These are phyloP conservation scores for Clarias magur DNA, from an alignment of 2,113 vertebrate genomes.

Conservation along the genomic window DNA sequence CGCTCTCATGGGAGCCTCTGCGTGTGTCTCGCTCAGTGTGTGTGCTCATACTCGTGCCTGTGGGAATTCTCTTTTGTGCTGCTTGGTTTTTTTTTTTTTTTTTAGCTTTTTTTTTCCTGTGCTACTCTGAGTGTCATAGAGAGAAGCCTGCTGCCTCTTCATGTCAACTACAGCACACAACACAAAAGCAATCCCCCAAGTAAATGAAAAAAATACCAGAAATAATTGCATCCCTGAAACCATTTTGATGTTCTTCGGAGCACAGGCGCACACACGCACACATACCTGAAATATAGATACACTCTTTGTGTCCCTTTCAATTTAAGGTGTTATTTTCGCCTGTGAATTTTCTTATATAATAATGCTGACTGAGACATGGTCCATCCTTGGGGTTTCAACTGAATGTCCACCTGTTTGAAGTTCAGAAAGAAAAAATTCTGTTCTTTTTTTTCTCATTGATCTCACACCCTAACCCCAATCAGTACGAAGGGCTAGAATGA, in stretches of 20 bases:
- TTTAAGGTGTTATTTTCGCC: slow-evolving; percentile 53
- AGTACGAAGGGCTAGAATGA: neutral
- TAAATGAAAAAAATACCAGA: slow-evolving; percentile 53
- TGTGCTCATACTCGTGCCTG: slow-evolving; percentile 10
- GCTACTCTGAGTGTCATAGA: slow-evolving; percentile 33
- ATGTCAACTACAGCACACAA: slow-evolving; percentile 48
- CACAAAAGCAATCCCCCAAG: slow-evolving; percentile 53
- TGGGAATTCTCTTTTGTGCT: slow-evolving; percentile 42
- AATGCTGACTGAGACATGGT: slow-evolving; percentile 20
- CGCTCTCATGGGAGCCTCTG: slow-evolving; percentile 29
- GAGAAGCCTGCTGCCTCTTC: slow-evolving; percentile 21
- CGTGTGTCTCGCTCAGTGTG: neutral
- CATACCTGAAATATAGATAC: neutral
- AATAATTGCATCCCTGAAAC: slow-evolving; percentile 59
- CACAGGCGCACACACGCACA: neutral
- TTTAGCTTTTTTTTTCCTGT: slow-evolving; percentile 23
- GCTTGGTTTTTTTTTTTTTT: slow-evolving; percentile 34
- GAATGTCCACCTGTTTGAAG: slow-evolving; percentile 50
- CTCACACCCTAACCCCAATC: neutral
- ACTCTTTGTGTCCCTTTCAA: slow-evolving; percentile 47
- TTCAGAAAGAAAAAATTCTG: slow-evolving; percentile 25
- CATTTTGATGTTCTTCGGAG: slow-evolving; percentile 47
- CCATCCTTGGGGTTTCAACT: slow-evolving; percentile 51
- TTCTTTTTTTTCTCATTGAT: slow-evolving; percentile 13
- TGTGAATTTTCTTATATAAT: slow-evolving; percentile 47